phyloP scores from a whole-genome alignment of 2,888 invertebrate genomes.

The Panzeria rudis region DNA sequence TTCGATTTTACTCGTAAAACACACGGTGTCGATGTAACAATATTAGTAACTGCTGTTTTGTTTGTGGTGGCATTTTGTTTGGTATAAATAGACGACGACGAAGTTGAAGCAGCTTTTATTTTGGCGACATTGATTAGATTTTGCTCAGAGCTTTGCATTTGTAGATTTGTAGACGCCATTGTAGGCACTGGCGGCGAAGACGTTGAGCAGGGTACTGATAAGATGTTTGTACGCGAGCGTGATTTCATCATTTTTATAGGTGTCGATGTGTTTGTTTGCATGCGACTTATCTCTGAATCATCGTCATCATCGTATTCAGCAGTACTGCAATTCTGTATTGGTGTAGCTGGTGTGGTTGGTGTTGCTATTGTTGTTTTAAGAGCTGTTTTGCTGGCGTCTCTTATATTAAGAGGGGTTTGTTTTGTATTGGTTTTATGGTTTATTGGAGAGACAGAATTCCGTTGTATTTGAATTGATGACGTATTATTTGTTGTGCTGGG shows the following conservation, averaged over 20 bases:
- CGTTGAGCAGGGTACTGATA: constrained; percentile 84
- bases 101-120: constrained; percentile 60
- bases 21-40: constrained; percentile 74
- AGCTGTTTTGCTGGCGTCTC: constrained; percentile 32
- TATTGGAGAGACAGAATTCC: constrained; percentile 27
- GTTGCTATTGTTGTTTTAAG: constrained; percentile 39
- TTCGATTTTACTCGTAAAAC: constrained; percentile 85
- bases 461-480: constrained; percentile 50
- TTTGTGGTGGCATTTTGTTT: constrained; percentile 70
- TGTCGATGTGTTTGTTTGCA: constrained; percentile 84
- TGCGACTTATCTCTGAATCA: constrained; percentile 84
- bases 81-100: constrained; percentile 54
- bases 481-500: constrained; percentile 35
- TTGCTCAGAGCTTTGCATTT: constrained; percentile 72
- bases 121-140: constrained; percentile 77
- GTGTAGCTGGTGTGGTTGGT: constrained; percentile 34
- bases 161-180: constrained; percentile 35
- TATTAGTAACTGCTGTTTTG: constrained; percentile 25
- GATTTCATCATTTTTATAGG: constrained; percentile 84
- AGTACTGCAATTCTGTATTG: constrained; percentile 47
- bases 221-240: constrained; percentile 84
- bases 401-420: constrained; percentile 58
- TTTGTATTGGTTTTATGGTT: constrained; percentile 55
- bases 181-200: constrained; percentile 54
- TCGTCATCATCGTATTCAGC: constrained; percentile 83